Percentiles rank a stretch among this genome's conserved stretches.
Conservation (phyloP, 2,113 vertebrate genomes). For the Condylura cristata region DNA sequence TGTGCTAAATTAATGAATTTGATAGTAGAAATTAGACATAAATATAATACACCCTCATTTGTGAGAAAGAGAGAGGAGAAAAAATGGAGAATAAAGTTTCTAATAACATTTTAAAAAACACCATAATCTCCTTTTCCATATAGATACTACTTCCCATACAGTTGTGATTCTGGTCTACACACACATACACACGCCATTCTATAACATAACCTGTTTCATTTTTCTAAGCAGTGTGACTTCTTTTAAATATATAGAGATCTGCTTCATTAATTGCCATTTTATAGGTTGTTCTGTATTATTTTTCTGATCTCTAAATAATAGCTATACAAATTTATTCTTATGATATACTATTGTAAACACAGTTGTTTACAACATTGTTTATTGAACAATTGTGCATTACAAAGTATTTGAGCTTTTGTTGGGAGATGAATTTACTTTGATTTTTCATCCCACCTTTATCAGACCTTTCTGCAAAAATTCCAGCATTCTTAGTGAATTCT, state of each 20-base stretch:
- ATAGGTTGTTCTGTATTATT: background rate
- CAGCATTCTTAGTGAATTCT: background rate
- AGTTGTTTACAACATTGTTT: no score
- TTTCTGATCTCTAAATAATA: background rate
- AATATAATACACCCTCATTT: background rate
- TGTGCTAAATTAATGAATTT: background rate
- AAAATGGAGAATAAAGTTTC: background rate
- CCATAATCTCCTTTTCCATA: background rate
- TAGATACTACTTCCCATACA: background rate
- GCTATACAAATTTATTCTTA: background rate
- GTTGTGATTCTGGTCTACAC: background rate
- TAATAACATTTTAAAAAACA: background rate
- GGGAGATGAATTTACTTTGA: background rate
- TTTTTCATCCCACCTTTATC: background rate
- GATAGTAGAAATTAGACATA: background rate
- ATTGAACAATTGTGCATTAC: background rate
- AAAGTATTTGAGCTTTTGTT: background rate
- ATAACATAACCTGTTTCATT: background rate
- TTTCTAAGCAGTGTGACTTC: background rate
- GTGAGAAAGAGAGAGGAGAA: background rate
- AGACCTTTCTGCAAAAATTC: background rate
- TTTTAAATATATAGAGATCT: background rate
- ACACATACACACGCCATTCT: background rate
- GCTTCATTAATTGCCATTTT: background rate
- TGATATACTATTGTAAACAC: background rate